Percentiles rank a stretch among this genome's conserved stretches.
Evolutionary conservation across 1,140 invertebrate species (phyloP).

Genomic region (Orchesella cincta): DNA sequence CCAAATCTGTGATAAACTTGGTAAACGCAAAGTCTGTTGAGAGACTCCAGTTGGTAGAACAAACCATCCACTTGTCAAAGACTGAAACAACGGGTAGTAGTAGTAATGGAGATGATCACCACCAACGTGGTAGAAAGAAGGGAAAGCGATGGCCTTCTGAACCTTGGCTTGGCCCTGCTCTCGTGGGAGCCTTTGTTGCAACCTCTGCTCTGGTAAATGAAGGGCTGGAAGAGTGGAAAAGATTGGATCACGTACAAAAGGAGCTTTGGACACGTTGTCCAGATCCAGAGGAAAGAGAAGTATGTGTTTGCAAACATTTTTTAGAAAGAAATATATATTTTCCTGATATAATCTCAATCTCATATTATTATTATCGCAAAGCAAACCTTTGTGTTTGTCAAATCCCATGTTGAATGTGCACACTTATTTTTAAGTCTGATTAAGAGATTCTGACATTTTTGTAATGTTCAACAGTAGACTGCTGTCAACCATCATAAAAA

Average conservation of each 20-base stretch:
- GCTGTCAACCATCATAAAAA: too few relatives aligned
- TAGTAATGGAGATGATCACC: neutral
- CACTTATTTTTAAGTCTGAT: too few relatives aligned
- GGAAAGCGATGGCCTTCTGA: slow-evolving; percentile 2
- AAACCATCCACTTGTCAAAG: neutral
- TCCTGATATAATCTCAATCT: too few relatives aligned
- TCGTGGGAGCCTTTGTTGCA: neutral
- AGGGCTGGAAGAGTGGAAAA: neutral
- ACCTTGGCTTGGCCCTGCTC: neutral
- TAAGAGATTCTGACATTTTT: too few relatives aligned
- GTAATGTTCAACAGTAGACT: too few relatives aligned
- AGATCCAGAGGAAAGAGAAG: too few relatives aligned
- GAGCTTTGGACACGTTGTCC: neutral
- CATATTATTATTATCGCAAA: too few relatives aligned
- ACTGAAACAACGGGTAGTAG: neutral
- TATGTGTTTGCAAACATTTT: too few relatives aligned
- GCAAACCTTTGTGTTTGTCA: too few relatives aligned
- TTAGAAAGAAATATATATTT: too few relatives aligned
- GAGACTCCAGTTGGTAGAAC: neutral
- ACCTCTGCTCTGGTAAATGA: neutral
- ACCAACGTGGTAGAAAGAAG: neutral
- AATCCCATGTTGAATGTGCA: too few relatives aligned
- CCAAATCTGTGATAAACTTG: neutral
- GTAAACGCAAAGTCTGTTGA: neutral
- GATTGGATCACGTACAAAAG: slow-evolving; percentile 2